Base-by-base conservation (phyloP, 2,888 invertebrate species). In the Pachymerium ferrugineum region DNA sequence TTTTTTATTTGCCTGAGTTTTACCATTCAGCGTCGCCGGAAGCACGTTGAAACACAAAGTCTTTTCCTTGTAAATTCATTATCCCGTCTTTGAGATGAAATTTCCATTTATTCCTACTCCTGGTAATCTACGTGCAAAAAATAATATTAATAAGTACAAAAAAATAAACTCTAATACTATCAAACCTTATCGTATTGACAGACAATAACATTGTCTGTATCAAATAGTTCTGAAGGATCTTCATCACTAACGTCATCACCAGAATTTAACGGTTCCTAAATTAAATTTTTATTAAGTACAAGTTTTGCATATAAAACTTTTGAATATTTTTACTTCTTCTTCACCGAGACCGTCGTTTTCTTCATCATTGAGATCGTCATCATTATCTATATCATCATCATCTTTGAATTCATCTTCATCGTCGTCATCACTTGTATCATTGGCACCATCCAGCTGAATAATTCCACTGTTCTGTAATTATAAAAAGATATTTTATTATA, bases 11-110 rank as follows among this genome's bases (percentile, higher is more conserved):
- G 19, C 3, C 14, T 62, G 12, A 3, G 28, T 10, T 14, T 47
- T 74, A 99, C 98, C 99, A 99, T 83, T 99, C 99, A 28, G 98
- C 98, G 86, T 99, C 99, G 78, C 99, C 99, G 80, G 91, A 94
- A 14, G 97, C 97, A 86, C 95, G 97, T 85, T 97, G 97, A 86
- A 99, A 99, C 80, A 98, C 95, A 86, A 91, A 98, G 86, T 99
- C 99, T 84, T 94, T 94, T 68, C 98, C 97, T 78, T 91, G 91
- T 81, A 99, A 88, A 86, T 97, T 98, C 99, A 99, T 99, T 77
- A 99, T 97, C 75, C 99, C 99, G 85, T 99, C 99, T 85, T 99
- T 99, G 77, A 99, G 86, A 83, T 96, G 94, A 84, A 99, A 98
- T 86, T 98, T 99, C 99, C 99, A 99, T 84, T 96, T 96, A 84